Evolutionary conservation across 1,140 invertebrate genomes (phyloP), one percentile per base, ranked within the genome.

Genomic region (Vanessa tameamea): DNA sequence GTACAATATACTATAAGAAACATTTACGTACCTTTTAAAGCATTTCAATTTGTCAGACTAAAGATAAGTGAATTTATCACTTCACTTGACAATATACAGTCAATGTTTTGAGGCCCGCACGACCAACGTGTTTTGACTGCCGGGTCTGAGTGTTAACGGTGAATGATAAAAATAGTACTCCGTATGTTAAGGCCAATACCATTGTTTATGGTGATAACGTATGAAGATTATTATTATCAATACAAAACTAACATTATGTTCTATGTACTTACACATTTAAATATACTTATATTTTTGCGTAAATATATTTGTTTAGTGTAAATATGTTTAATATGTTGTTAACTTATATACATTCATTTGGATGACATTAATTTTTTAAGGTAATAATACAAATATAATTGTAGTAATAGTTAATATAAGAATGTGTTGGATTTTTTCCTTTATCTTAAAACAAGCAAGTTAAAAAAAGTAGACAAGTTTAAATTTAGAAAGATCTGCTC

Each of bases 141-240:
- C 23, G 51, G 57, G 48, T 55, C 37, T 15, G 20, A 23, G 53
- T 57, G 16, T 59, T 73, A 73, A 73, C 47, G 64, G 55, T 67
- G 50, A 69, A 69, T 66, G 76, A 77, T 73, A 77, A 77, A 77
- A 77, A 77, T 73, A 77, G 71, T 69, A 20, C 67, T 31, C n/a
- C 11, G 15, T 14, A 57, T 14, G 64, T 51, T 72, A 71, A 68
- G 74, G 74, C 53, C 63, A 63, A 67, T 63, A 23, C 23, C 59
- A 66, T 66, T 55, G 16, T 14, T 55, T 59, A 47, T 65, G 23
- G 50, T 74, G 73, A 57, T 57, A 68, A 57, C 37, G 16, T 57
- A 57, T 59, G 31, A 14, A 12, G 26, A 53, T 68, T n/a, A 47
- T 43, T 57, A 57, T 57, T n/a, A 9, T 43, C 37, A 43, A 43